Percentiles rank a stretch among this genome's conserved stretches.
Evolutionary conservation across 2,888 invertebrate genomes (phyloP).

Genomic region (Chalcis sispes): DNA sequence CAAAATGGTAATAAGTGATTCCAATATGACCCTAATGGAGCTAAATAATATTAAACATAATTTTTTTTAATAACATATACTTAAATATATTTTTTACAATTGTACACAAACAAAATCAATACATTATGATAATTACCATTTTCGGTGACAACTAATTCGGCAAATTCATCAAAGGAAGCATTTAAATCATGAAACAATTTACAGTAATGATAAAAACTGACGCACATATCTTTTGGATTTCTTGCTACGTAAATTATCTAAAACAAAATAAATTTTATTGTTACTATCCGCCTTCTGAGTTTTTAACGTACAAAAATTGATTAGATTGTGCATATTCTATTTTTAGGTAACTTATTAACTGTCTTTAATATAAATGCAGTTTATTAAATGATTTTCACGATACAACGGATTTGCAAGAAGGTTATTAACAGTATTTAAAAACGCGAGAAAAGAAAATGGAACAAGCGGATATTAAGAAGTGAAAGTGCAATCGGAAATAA

Average conservation of each 20-base stretch:
- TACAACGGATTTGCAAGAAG: no score
- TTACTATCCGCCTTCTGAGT: no score
- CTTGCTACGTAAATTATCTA: constrained; percentile 91
- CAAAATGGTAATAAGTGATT: constrained; percentile 75
- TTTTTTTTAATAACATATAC: neutral
- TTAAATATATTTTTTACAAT: no score
- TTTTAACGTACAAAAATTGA: neutral
- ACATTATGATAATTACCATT: constrained; percentile 78
- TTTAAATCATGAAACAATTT: constrained; percentile 81
- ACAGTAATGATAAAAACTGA: constrained; percentile 92
- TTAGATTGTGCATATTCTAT: neutral
- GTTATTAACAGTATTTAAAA: neutral
- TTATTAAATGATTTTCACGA: no score
- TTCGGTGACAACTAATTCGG: constrained; percentile 84
- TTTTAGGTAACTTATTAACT: no score
- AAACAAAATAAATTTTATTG: neutral
- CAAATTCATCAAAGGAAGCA: constrained; percentile 85
- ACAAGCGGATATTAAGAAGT: constrained; percentile 8
- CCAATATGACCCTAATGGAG: constrained; percentile 71
- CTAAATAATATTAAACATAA: constrained; percentile 77
- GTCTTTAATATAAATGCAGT: no score
- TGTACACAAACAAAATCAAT: no score
- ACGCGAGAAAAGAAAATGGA: neutral
- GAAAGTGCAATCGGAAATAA: constrained; percentile 50
- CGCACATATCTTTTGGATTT: constrained; percentile 93